Percentiles rank a stretch among this genome's conserved stretches.
Evolutionary conservation across 2,888 invertebrate species (phyloP).

Genomic region (Athalia circularis): DNA sequence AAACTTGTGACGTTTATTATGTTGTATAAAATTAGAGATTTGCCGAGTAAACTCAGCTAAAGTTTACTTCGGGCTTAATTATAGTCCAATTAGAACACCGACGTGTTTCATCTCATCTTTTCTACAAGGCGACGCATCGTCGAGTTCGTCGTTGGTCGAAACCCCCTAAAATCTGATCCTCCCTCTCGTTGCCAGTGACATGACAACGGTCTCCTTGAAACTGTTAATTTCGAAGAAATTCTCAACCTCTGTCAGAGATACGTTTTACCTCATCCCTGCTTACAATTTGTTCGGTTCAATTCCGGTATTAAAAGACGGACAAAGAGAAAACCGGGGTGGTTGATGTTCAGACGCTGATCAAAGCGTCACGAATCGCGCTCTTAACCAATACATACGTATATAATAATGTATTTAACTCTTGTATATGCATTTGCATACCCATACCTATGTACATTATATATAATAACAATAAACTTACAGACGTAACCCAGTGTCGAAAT

Average conservation of each 20-base stretch:
- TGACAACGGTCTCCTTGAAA: background rate
- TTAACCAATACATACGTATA: too few species aligned
- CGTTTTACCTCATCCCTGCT: background rate
- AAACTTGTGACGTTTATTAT: background rate
- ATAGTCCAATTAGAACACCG: background rate
- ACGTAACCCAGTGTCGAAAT: too few species aligned
- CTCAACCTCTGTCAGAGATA: background rate
- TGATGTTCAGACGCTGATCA: background rate
- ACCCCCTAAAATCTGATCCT: constrained; percentile 1
- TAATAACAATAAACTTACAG: too few species aligned
- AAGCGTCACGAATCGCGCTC: background rate
- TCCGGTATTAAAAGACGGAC: constrained; percentile 4
- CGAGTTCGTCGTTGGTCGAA: background rate
- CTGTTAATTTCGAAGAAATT: background rate
- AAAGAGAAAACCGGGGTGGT: background rate
- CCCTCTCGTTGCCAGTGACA: background rate
- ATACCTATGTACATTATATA: too few species aligned
- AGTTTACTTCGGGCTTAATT: constrained; percentile 3
- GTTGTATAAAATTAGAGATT: background rate
- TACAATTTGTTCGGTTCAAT: background rate
- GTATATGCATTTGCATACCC: too few species aligned
- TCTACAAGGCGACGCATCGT: background rate
- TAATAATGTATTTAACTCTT: too few species aligned
- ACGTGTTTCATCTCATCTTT: background rate
- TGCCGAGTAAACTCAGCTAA: background rate